Conservation (phyloP, 2,888 invertebrate species). For the Punctoribates punctum region DNA sequence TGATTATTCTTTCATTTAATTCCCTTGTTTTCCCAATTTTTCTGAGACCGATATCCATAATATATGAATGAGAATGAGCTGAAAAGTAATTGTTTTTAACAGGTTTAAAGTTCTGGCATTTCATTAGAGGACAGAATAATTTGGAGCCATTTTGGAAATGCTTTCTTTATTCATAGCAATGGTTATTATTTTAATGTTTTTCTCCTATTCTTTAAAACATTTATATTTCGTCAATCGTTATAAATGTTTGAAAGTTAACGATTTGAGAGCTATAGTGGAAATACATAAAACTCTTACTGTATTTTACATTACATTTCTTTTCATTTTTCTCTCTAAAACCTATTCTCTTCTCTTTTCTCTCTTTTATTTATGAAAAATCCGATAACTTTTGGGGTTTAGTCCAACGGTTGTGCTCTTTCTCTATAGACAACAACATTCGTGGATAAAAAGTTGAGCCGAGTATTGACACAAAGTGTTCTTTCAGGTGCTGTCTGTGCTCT, state of each 20-base stretch:
- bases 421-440: too few species aligned
- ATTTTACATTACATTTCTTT: neutral
- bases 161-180: neutral
- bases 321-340: neutral
- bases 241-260: conserved; percentile 1
- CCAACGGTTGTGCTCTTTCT: neutral
- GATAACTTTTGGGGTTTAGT: neutral
- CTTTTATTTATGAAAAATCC: neutral
- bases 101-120: neutral
- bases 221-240: conserved; percentile 1
- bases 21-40: too few species aligned
- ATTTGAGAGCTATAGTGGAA: neutral
- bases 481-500: neutral
- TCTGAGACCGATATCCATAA: too few species aligned
- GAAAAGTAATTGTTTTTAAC: too few species aligned
- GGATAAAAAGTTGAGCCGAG: neutral
- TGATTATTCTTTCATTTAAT: too few species aligned
- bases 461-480: conserved; percentile 15
- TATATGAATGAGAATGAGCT: too few species aligned
- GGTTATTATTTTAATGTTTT: conserved; percentile 10
- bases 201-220: neutral
- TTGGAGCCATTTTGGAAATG: conserved; percentile 3
- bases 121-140: neutral
- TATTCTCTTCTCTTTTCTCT: neutral
- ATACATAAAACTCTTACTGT: conserved; percentile 9